Conservation (phyloP, 2,888 invertebrate species). For the Leucoma salicis region DNA sequence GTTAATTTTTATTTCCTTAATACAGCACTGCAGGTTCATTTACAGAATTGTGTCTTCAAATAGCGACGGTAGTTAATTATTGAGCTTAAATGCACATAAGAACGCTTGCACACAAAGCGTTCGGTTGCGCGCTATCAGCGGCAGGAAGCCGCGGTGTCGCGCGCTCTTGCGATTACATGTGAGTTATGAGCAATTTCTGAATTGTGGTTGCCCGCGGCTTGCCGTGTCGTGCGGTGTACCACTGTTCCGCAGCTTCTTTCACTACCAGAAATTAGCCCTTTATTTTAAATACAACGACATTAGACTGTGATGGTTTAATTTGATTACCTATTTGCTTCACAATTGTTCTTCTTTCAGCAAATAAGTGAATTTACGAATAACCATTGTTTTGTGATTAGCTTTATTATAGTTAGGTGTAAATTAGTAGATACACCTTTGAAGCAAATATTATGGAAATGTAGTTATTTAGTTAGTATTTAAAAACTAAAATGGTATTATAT, state of each 20-base stretch:
- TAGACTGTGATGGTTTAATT: too few species aligned
- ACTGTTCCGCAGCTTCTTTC: slow-evolving; percentile 33
- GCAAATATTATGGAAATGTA: too few species aligned
- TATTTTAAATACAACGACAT: slow-evolving; percentile 33
- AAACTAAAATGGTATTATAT: too few species aligned
- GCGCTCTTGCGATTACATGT: slow-evolving; percentile 59
- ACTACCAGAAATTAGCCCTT: slow-evolving; percentile 35
- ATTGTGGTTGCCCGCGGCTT: slow-evolving; percentile 56
- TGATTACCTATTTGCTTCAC: too few species aligned
- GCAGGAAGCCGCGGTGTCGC: slow-evolving; percentile 64
- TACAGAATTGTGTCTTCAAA: slow-evolving; percentile 16
- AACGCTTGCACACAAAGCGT: slow-evolving; percentile 46
- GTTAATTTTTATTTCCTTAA: too few species aligned
- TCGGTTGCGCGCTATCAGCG: slow-evolving; percentile 49
- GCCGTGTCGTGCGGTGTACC: slow-evolving; percentile 27
- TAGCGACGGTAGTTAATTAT: slow-evolving; percentile 48
- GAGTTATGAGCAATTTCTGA: slow-evolving; percentile 67
- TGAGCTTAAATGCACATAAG: slow-evolving; percentile 48
- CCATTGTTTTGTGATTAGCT: too few species aligned
- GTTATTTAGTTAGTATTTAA: too few species aligned
- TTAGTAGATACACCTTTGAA: too few species aligned
- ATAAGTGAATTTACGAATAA: too few species aligned
- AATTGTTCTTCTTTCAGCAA: too few species aligned
- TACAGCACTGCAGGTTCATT: slow-evolving; percentile 7
- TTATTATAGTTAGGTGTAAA: too few species aligned